Evolutionary conservation across 2,888 invertebrate species (phyloP), one percentile per base, ranked within the genome.

Genomic region (Axea sp.): DNA sequence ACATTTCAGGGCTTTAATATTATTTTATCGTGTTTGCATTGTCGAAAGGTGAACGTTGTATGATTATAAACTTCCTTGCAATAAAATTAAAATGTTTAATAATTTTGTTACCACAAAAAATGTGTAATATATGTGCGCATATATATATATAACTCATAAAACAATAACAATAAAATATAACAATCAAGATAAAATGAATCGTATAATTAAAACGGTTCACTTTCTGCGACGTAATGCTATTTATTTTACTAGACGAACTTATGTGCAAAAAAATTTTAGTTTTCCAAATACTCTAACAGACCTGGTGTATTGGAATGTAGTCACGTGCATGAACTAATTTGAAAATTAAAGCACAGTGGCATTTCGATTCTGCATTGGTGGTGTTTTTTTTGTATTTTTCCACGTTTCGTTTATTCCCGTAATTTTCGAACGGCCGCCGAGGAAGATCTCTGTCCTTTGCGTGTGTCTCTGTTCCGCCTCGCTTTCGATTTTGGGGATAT

Each of bases 401-500:
- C 31, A 15, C 19, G 30, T 62, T 3, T 14, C 22, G 39, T 55
- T 71, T 60, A 60, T 69, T 11, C 47, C 12, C 47, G 62, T 49
- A 62, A 55, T 71, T 71, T 71, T 53, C 31, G 24, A 28, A 19
- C 43, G 37, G 7, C 3, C 5, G 9, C 12, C 12, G 49, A 19
- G 53, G 4, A 39, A 49, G 31, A 12, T 24, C 47, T 39, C 62
- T 26, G 49, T 64, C 74, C 43, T 41, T 47, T 22, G 73, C 45
- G 31, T 72, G 43, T 51, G 53, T 26, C 60, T 68, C 68, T 71
- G 67, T 65, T 51, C 45, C 47, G 26, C 39, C 59, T 43, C 45
- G 69, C 59, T 62, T 73, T 76, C 37, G 68, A 67, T 73, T 57
- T 67, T 37, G 43, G 69, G 37, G 51, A 77, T 73, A 76, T 24